Evolutionary conservation across 2,113 vertebrate species (phyloP).

Genomic region (Dicentrarchus labrax): DNA sequence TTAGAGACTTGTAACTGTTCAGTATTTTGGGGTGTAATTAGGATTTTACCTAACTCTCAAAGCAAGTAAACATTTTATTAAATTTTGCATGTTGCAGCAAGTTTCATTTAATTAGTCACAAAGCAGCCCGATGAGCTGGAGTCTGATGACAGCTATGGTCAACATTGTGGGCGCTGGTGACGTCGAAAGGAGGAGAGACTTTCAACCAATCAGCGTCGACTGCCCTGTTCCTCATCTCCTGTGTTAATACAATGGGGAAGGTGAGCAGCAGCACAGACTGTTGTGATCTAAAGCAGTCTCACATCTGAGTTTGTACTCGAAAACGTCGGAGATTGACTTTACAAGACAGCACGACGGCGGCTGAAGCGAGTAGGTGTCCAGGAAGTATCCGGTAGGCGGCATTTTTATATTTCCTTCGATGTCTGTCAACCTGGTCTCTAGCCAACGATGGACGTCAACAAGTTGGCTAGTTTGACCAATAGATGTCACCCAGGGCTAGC

Average conservation of each 20-base stretch:
- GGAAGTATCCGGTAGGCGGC: not conserved
- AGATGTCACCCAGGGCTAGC: not conserved
- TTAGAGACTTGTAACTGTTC: too few species aligned
- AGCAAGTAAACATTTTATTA: too few species aligned
- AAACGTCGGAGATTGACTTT: not conserved
- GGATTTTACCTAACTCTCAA: too few species aligned
- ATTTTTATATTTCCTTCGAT: not conserved
- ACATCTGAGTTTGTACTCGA: not conserved
- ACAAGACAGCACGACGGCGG: not conserved
- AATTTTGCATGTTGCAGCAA: too few species aligned
- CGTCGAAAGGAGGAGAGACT: slow-evolving; percentile 75
- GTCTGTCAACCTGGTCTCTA: slow-evolving; percentile 21
- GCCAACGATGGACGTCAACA: slow-evolving; percentile 42
- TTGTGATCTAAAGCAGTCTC: not conserved
- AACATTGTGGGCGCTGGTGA: slow-evolving; percentile 33
- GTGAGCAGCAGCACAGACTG: slow-evolving; percentile 24
- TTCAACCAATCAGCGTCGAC: slow-evolving; percentile 67
- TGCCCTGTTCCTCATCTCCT: slow-evolving; percentile 32
- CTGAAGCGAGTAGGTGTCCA: slow-evolving; percentile 4
- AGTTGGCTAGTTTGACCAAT: slow-evolving; percentile 48
- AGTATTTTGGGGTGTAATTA: too few species aligned
- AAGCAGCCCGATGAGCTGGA: too few species aligned
- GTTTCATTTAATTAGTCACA: too few species aligned
- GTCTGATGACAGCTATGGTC: not conserved
- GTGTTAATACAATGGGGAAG: slow-evolving; percentile 51